phyloP scores from a whole-genome alignment of 2,888 invertebrate species.

The Metacarcinus magister region DNA sequence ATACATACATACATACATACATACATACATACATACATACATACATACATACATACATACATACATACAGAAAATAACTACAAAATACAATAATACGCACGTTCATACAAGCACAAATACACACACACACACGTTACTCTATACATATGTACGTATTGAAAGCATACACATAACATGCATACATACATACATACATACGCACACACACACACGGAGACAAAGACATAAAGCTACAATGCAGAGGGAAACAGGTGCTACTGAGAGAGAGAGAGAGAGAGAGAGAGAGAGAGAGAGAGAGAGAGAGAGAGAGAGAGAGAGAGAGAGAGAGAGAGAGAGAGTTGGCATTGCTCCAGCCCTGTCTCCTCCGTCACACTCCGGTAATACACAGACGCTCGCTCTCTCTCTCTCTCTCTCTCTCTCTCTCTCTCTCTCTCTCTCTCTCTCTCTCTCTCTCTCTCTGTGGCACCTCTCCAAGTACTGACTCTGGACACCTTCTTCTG shows the following conservation, averaged over 20 bases:
- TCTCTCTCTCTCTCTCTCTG: conserved; percentile 38
- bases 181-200: background rate
- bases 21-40: background rate
- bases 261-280: background rate
- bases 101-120: background rate
- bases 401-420: conserved; percentile 63
- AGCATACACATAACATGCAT: background rate
- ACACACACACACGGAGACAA: background rate
- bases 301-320: conserved; percentile 39
- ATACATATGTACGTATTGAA: too few species aligned
- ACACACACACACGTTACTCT: background rate
- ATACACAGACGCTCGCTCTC: conserved; percentile 51
- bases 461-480: conserved; percentile 52
- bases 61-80: background rate
- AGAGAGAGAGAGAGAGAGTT: conserved; percentile 48
- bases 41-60: background rate
- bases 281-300: conserved; percentile 2
- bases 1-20: background rate
- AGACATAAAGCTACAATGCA: background rate
- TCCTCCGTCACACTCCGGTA: conserved; percentile 41
- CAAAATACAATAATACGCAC: too few species aligned
- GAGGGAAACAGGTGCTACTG: background rate
- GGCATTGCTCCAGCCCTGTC: conserved; percentile 44
- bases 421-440: conserved; percentile 63
- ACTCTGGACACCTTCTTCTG: conserved; percentile 17